Percentiles rank a stretch among this genome's conserved stretches.
Conservation (phyloP, 2,888 invertebrate species). For the Sphaeridia pumilis region DNA sequence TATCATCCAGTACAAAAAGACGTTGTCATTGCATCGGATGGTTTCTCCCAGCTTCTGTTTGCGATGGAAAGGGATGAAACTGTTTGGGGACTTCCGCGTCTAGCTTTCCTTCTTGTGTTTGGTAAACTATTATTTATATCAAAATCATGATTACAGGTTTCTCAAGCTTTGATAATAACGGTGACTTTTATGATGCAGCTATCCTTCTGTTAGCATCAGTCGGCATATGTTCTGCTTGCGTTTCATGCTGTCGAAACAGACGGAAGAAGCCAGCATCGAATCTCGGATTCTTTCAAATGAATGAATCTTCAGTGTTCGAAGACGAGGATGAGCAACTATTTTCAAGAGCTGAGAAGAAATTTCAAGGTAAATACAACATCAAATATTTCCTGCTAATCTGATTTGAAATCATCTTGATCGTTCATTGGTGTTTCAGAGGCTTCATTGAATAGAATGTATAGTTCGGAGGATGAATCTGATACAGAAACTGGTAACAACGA, state of each 20-base stretch:
- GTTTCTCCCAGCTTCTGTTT: conserved; percentile 49
- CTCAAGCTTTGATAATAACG: too few species aligned
- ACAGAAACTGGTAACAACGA: conserved; percentile 4
- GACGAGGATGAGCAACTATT: conserved; percentile 35
- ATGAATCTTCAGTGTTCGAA: conserved; percentile 31
- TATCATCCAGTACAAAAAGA: conserved; percentile 49
- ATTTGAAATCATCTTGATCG: too few species aligned
- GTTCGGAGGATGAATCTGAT: conserved; percentile 16
- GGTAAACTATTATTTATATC: conserved; percentile 43
- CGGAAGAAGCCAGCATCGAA: conserved; percentile 16
- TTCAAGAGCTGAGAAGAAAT: conserved; percentile 24
- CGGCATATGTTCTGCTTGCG: conserved; percentile 26
- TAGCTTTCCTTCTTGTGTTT: conserved; percentile 60
- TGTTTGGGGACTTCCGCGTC: conserved; percentile 61
- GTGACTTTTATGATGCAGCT: conserved; percentile 27
- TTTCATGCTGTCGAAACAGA: conserved; percentile 21
- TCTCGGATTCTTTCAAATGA: conserved; percentile 34
- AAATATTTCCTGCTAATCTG: too few species aligned
- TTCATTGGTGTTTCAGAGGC: too few species aligned
- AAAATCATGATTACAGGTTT: too few species aligned
- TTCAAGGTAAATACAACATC: conserved; percentile 31
- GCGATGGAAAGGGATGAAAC: conserved; percentile 54
- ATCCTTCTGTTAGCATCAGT: conserved; percentile 23
- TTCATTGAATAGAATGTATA: too few species aligned
- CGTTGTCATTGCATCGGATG: conserved; percentile 40